A percentile compares a stretch with the other conserved stretches of the same genome.
phyloP scores from a whole-genome alignment of 2,113 vertebrate genomes.

The Gymnobelideus leadbeateri region DNA sequence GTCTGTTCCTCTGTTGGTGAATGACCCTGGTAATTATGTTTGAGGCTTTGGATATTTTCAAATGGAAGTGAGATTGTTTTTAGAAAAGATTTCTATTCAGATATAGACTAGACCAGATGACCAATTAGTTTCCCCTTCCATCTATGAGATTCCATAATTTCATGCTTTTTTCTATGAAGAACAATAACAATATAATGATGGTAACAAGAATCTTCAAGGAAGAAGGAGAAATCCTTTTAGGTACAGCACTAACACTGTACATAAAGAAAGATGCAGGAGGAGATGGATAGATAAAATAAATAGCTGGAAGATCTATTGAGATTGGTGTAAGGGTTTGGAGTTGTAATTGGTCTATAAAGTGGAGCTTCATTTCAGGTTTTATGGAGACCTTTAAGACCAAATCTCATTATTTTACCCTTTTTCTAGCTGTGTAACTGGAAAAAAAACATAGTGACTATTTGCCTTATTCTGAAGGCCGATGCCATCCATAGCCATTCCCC shows the following conservation, averaged over 20 bases:
- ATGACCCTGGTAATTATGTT: not conserved
- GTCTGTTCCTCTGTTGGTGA: not conserved
- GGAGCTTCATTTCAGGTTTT: conserved; percentile 37
- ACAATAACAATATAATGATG: not conserved
- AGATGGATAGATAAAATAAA: not conserved
- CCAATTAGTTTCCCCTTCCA: not conserved
- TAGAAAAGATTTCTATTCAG: not conserved
- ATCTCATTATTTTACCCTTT: conserved; percentile 25
- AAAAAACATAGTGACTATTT: not conserved
- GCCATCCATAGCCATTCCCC: not conserved
- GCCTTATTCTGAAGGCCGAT: not conserved
- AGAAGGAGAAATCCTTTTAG: not conserved
- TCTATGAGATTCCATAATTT: not conserved
- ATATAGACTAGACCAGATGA: not conserved
- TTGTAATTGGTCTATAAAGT: not conserved
- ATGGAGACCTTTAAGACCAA: not conserved
- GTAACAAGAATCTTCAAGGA: not conserved
- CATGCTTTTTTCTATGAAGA: not conserved
- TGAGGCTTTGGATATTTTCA: not conserved
- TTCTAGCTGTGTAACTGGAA: not conserved
- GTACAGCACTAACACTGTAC: not conserved
- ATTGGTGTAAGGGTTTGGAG: not conserved
- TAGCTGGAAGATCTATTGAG: not conserved
- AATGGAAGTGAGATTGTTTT: not conserved
- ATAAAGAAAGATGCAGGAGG: not conserved